These are phyloP conservation scores for Rachycentron canadum DNA, from an alignment of 2,797 vertebrate species.

Conservation along the genomic window DNA sequence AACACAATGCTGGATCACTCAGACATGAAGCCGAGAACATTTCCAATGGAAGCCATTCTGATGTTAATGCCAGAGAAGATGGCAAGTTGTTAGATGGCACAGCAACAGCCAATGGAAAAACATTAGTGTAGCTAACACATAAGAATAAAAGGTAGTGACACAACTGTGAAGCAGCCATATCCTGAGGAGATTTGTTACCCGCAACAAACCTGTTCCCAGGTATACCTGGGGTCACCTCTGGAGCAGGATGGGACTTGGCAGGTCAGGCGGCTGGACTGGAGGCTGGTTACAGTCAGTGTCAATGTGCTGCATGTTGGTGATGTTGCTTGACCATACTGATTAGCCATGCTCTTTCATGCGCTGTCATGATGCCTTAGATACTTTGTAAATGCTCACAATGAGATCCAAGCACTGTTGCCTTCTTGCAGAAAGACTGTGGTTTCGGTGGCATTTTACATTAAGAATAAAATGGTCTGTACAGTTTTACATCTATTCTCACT, in stretches of 20 bases:
- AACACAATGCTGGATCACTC: constrained; percentile 65
- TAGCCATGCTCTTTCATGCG: constrained; percentile 77
- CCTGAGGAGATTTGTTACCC: constrained; percentile 41
- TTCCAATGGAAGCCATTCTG: constrained; percentile 75
- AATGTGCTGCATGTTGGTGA: constrained; percentile 51
- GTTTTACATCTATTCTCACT: not conserved
- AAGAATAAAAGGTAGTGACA: constrained; percentile 64
- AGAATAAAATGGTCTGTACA: no score
- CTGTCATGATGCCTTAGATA: constrained; percentile 48
- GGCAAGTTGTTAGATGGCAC: constrained; percentile 64
- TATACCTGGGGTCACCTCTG: constrained; percentile 37
- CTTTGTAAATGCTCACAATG: constrained; percentile 29
- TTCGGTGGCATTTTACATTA: constrained; percentile 10
- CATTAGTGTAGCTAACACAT: constrained; percentile 58
- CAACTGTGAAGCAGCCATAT: constrained; percentile 69
- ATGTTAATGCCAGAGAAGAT: constrained; percentile 72
- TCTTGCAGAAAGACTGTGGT: not conserved
- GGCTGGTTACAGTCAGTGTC: constrained; percentile 38
- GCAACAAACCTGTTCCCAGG: constrained; percentile 70
- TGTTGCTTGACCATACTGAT: constrained; percentile 49
- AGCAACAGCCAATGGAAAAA: constrained; percentile 64
- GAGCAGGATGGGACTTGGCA: constrained; percentile 16
- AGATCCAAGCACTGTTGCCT: constrained; percentile 21
- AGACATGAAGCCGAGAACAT: constrained; percentile 67
- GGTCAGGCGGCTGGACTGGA: constrained; percentile 17